Conservation (phyloP, 2,113 vertebrate genomes). For the Bettongia penicillata region DNA sequence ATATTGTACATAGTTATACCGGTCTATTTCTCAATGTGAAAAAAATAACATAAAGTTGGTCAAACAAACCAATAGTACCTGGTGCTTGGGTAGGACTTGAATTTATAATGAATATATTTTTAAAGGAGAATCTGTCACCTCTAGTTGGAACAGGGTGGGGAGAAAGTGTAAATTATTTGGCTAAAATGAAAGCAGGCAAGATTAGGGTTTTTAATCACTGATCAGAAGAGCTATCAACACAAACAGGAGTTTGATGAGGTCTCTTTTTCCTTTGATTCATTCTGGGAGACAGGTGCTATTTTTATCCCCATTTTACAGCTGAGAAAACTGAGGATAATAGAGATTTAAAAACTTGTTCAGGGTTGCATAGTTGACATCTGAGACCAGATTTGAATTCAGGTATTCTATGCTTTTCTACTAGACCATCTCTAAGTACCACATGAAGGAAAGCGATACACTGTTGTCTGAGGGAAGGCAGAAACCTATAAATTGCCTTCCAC, state of each 20-base stretch:
- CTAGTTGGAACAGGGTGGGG: neutral
- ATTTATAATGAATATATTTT: neutral
- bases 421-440: neutral
- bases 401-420: neutral
- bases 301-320: neutral
- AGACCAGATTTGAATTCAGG: neutral
- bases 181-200: neutral
- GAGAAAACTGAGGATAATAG: neutral
- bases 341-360: neutral
- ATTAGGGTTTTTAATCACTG: neutral
- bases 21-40: conserved; percentile 14
- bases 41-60: conserved; percentile 59
- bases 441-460: neutral
- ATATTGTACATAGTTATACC: conserved; percentile 38
- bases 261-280: neutral
- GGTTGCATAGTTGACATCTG: neutral
- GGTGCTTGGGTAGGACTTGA: conserved; percentile 60
- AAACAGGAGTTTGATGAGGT: fast-evolving
- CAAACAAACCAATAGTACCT: conserved; percentile 54
- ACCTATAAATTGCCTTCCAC: neutral
- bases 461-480: neutral
- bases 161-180: neutral
- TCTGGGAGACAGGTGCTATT: neutral
- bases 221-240: neutral
- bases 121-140: neutral